Evolutionary conservation across 2,888 invertebrate species (phyloP).

Genomic region (Isoperla grammatica): DNA sequence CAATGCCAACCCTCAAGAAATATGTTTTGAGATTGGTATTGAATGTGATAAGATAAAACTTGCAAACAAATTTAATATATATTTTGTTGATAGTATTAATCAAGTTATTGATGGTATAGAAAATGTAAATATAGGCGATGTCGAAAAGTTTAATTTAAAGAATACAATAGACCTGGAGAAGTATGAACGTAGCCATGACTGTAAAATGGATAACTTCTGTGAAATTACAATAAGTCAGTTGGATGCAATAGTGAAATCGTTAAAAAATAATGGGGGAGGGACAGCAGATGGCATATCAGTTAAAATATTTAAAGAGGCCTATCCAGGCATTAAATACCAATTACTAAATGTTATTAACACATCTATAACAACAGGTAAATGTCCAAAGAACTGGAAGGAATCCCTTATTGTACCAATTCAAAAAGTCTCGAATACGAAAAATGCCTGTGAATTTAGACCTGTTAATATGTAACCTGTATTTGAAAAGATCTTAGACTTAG

Average conservation of each 20-base stretch:
- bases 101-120: background rate
- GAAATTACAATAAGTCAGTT: background rate
- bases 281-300: background rate
- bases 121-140: background rate
- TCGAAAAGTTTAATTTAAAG: background rate
- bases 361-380: background rate
- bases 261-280: background rate
- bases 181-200: background rate
- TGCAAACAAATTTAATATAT: background rate
- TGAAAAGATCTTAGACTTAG: no score
- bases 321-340: background rate
- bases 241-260: background rate
- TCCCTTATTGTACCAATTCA: no score
- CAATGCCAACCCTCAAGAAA: background rate
- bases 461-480: no score
- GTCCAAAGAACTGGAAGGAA: background rate
- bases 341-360: background rate
- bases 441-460: slow-evolving; percentile 25
- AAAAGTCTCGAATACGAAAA: background rate
- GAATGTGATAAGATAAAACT: background rate
- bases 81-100: slow-evolving; percentile 1
- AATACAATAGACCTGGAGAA: background rate
- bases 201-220: background rate
- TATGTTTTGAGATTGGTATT: background rate
- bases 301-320: background rate